Evolutionary conservation across 1,140 invertebrate species (phyloP).

Genomic region (Drosophila sp.): DNA sequence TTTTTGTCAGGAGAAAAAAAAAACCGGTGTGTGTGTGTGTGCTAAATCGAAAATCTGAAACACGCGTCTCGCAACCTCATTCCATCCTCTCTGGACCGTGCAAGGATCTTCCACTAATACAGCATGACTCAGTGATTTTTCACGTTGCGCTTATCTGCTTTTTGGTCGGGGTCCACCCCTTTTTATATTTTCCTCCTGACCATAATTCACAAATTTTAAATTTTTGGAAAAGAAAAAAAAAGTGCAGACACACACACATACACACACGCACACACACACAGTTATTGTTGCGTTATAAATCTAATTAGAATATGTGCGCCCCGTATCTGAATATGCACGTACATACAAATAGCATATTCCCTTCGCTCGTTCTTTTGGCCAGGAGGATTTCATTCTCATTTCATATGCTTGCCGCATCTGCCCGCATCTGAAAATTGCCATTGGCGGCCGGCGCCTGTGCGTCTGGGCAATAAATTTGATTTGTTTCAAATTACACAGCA

Average conservation of each 20-base stretch:
- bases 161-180: constrained; percentile 36
- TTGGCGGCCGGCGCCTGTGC: constrained; percentile 65
- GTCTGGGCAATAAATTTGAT: constrained; percentile 80
- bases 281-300: constrained; percentile 75
- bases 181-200: constrained; percentile 21
- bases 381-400: constrained; percentile 50
- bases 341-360: constrained; percentile 45
- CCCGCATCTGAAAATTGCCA: constrained; percentile 76
- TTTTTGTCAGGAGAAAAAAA: constrained; percentile 6
- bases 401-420: constrained; percentile 78
- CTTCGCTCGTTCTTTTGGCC: not conserved
- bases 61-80: constrained; percentile 57
- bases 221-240: constrained; percentile 29
- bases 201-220: constrained; percentile 74
- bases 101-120: constrained; percentile 43
- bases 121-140: constrained; percentile 64
- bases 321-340: constrained; percentile 55
- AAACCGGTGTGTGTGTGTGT: constrained; percentile 41
- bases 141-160: constrained; percentile 23
- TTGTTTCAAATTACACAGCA: constrained; percentile 79
- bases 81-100: constrained; percentile 17
- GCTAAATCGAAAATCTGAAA: constrained; percentile 79
- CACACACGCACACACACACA: constrained; percentile 13
- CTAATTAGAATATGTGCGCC: constrained; percentile 75
- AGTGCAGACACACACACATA: constrained; percentile 14